phyloP scores from a whole-genome alignment of 2,797 vertebrate species.

The Lerista edwardsae region DNA sequence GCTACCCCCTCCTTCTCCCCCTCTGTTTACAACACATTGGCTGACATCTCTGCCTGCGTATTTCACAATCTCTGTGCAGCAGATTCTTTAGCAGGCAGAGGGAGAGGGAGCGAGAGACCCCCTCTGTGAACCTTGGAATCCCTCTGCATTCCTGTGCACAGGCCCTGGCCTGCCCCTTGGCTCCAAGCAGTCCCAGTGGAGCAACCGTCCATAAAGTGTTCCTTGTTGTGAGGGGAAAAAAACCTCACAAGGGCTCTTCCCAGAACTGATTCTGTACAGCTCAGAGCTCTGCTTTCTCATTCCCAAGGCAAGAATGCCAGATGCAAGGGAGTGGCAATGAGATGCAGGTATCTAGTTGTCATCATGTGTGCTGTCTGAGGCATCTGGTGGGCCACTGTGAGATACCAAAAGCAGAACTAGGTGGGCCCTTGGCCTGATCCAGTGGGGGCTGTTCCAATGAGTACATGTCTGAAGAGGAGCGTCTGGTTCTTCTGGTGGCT shows the following conservation, averaged over 20 bases:
- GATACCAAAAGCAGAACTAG: no score
- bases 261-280: background rate
- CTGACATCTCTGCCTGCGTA: background rate
- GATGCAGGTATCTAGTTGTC: no score
- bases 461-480: no score
- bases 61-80: conserved; percentile 41
- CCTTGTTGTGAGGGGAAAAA: conserved; percentile 13
- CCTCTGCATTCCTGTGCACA: conserved; percentile 22
- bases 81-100: background rate
- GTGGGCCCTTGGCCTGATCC: no score
- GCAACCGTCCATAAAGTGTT: background rate
- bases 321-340: no score
- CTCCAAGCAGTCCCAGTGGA: conserved; percentile 10
- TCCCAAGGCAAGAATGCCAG: background rate
- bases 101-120: background rate
- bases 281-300: conserved; percentile 31
- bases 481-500: no score
- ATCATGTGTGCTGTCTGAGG: no score
- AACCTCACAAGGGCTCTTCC: background rate
- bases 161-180: background rate
- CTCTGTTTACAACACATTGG: background rate
- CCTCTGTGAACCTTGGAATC: conserved; percentile 41
- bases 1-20: background rate
- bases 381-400: no score
- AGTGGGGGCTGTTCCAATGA: no score